Evolutionary conservation across 2,797 vertebrate species (phyloP).

Genomic region (Spinus olivaceus): DNA sequence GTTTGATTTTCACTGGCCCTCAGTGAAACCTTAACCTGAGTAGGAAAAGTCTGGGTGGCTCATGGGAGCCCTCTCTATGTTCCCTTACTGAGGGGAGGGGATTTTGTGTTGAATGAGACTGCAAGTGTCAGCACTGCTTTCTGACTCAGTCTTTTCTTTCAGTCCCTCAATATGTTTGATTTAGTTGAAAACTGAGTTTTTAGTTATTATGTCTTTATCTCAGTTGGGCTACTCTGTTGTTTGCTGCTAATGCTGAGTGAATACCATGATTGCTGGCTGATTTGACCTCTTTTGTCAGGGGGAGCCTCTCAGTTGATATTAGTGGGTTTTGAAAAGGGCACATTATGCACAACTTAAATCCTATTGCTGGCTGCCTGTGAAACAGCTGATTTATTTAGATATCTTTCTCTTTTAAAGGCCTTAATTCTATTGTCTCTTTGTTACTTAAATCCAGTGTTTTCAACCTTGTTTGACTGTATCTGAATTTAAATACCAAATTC

Average conservation of each 20-base stretch:
- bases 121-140: neutral
- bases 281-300: neutral
- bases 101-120: neutral
- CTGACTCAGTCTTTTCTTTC: neutral
- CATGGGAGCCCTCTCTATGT: neutral
- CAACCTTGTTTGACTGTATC: neutral
- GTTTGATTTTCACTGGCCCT: neutral
- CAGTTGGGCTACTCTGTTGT: neutral
- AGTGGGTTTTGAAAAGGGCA: neutral
- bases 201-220: neutral
- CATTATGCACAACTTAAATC: neutral
- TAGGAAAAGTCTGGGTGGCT: neutral
- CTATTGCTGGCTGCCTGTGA: neutral
- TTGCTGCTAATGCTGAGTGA: neutral
- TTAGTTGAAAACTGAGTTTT: neutral
- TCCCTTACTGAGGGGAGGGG: neutral
- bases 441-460: neutral
- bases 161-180: neutral
- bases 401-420: neutral
- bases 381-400: neutral
- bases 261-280: neutral
- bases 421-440: neutral
- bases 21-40: neutral
- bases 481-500: neutral
- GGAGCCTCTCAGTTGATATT: neutral